Evolutionary conservation across 2,113 vertebrate genomes (phyloP), one percentile per base, ranked within the genome.

Genomic region (Columba janthina): DNA sequence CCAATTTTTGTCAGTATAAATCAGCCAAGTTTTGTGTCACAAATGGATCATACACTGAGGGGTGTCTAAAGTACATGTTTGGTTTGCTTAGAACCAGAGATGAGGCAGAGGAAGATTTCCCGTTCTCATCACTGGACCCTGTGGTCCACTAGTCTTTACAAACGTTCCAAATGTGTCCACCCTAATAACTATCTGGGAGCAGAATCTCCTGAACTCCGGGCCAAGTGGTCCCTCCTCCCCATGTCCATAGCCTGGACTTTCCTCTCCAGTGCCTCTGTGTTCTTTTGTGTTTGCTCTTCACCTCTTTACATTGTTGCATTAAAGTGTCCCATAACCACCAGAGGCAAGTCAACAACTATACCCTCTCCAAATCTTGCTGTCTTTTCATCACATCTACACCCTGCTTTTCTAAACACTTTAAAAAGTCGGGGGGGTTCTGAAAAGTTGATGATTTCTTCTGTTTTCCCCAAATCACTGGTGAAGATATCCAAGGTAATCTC

Each of bases 271-370:
- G 1, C 44, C 19, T 31, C 8, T 29, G 15, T 18, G 9, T 5
- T 13, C 5, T 67, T 89, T 19, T 22, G 10, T 40, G 24, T 60
- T 32, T 66, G 9, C 14, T 31, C 6, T 80, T 80, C 12, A 8
- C 6, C 25, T 51, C 32, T 61, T 73, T 46, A 24, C 11, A 54
- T 40, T 40, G 21, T 31, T 1, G 1, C 4, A 15, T 26, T 48
- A 15, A 58, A 60, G 15, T 32, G n/a, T 54, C 29, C 20, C 29
- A 42, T 17, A 61, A 2, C 7, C 6, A 1, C 12, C 0, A 0
- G 31, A 74, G 9, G 14, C 11, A 72, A 31, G 12, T 60, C 24
- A 44, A 60, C 10, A 60, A 9, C 16, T 5, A 31, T 13, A 48
- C 3, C 24, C 20, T 56, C n/a, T 50, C 8, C 12, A 61, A 67